Evolutionary conservation across 2,113 vertebrate species (phyloP).

Genomic region (Panthera uncia): DNA sequence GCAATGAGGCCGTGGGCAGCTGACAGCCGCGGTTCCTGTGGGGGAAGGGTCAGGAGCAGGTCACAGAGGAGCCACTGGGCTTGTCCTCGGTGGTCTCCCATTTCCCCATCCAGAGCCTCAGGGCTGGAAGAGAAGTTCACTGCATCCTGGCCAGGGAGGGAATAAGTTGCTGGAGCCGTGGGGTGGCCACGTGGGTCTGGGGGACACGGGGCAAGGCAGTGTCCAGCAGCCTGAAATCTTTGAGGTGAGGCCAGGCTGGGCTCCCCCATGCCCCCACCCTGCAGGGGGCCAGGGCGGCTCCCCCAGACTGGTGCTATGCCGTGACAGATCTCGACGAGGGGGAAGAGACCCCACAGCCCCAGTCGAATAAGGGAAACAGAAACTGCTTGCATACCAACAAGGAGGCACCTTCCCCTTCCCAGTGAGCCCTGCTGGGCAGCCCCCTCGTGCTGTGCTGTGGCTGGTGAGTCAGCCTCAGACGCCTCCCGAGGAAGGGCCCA

Average conservation of each 20-base stretch:
- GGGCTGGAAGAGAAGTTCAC: neutral
- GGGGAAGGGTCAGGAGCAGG: neutral
- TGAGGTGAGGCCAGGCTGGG: neutral
- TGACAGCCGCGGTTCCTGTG: neutral
- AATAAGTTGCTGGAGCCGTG: neutral
- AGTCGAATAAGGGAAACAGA: constrained; percentile 4
- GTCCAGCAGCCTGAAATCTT: neutral
- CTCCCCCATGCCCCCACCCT: too few relatives aligned
- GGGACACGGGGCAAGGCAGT: neutral
- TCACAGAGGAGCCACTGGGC: neutral
- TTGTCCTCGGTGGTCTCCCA: neutral
- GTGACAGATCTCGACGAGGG: neutral
- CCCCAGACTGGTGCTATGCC: neutral
- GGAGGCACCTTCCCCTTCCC: neutral
- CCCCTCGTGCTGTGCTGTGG: neutral
- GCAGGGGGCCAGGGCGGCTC: neutral
- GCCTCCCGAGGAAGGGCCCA: neutral
- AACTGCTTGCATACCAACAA: neutral
- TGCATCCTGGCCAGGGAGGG: neutral
- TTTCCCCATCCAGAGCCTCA: neutral
- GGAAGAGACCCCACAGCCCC: neutral
- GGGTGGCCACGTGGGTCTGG: neutral
- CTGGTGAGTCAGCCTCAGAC: neutral
- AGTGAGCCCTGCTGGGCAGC: neutral
- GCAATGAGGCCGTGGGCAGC: neutral